phyloP scores from a whole-genome alignment of 2,113 vertebrate genomes.

The Channa argus region DNA sequence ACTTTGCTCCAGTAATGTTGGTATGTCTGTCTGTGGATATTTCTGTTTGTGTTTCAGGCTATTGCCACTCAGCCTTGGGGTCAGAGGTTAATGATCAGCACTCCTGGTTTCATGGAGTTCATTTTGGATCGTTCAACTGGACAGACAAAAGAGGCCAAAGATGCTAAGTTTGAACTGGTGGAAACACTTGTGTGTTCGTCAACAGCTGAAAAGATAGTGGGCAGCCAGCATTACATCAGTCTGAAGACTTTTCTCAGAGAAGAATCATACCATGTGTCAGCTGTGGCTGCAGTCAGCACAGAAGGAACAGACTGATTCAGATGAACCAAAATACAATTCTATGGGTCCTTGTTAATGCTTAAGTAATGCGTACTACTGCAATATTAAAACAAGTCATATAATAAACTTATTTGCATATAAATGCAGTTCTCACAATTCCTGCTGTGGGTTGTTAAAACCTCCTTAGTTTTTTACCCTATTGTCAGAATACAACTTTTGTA shows the following conservation, averaged over 20 bases:
- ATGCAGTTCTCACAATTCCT: no score
- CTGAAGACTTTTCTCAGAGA: slow-evolving; percentile 91
- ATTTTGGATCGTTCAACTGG: slow-evolving; percentile 92
- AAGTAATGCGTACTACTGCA: neutral
- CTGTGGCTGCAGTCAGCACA: slow-evolving; percentile 88
- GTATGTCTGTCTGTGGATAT: neutral
- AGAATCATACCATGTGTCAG: slow-evolving; percentile 92
- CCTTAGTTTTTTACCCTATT: no score
- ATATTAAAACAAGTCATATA: no score
- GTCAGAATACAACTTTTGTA: no score
- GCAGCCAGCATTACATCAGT: slow-evolving; percentile 90
- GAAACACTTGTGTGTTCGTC: slow-evolving; percentile 89
- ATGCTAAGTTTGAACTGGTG: slow-evolving; percentile 95
- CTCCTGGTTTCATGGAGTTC: slow-evolving; percentile 95
- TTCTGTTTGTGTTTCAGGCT: slow-evolving; percentile 81
- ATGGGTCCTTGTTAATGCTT: slow-evolving; percentile 23
- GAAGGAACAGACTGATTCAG: slow-evolving; percentile 90
- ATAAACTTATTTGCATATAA: no score
- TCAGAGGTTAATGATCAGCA: slow-evolving; percentile 91
- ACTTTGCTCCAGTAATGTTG: neutral
- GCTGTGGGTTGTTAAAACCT: no score
- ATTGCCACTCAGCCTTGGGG: slow-evolving; percentile 93
- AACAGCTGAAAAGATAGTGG: slow-evolving; percentile 87
- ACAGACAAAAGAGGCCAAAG: slow-evolving; percentile 91
- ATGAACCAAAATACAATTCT: neutral